Evolutionary conservation across 2,888 invertebrate genomes (phyloP).

Genomic region (Urechis unicinctus): DNA sequence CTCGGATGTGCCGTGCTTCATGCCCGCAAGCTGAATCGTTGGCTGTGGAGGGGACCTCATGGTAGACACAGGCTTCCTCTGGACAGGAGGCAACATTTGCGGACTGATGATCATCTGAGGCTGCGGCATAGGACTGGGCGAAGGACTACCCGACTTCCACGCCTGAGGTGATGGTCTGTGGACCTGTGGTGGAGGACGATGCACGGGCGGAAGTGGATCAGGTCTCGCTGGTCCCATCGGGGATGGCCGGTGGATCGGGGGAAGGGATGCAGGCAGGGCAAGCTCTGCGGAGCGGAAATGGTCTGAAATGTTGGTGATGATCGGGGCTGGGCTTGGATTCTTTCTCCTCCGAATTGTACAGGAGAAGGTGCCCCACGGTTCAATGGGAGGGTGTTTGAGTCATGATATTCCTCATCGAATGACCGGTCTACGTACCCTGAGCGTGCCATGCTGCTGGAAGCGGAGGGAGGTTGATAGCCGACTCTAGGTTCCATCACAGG

Average conservation of each 20-base stretch:
- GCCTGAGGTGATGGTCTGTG: background rate
- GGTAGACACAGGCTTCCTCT: background rate
- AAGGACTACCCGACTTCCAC: background rate
- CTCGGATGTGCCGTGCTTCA: no score
- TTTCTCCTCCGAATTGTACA: no score
- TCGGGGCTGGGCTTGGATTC: no score
- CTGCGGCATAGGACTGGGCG: background rate
- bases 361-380: no score
- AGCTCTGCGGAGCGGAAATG: background rate
- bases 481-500: no score
- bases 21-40: background rate
- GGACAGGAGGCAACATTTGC: background rate
- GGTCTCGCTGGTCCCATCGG: no score
- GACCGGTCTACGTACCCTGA: no score
- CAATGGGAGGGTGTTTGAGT: background rate
- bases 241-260: no score
- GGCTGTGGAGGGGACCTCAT: background rate
- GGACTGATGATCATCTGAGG: background rate
- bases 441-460: no score
- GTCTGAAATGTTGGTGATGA: no score
- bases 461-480: no score
- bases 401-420: background rate
- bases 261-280: background rate
- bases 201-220: background rate
- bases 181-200: background rate